Base-by-base conservation (phyloP, 92 coral and sea anemone species). In the Zoanthus sociatus region DNA sequence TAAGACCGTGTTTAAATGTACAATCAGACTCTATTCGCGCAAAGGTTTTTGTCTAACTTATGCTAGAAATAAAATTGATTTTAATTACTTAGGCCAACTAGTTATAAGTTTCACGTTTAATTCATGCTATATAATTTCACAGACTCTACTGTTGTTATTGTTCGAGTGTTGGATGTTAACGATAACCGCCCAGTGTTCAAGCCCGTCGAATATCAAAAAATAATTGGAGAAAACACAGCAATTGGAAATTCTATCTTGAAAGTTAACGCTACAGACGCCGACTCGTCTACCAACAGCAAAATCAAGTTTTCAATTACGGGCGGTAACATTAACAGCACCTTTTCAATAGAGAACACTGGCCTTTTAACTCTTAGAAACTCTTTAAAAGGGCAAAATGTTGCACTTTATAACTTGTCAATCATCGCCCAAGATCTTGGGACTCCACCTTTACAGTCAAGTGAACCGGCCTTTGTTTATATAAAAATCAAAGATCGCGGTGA, bases 201-300 rank as follows among this genome's bases (percentile, higher is more conserved):
- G 44, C 93, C 92, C 0, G 46, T 77, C 55, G 69, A 77, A 54
- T 94, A 94, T 68, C 89, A 94, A 54, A 84, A 93, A 30, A 78
- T 93, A 45, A 74, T 94, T 67, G 88, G 78, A 88, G 98, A 93
- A 67, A 89, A 94, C 69, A 92, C 93, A 15, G 83, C 98, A 0
- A 84, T 94, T 17, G 96, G 92, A 30, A 69, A 96, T 12, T 72
- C 88, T 7, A 84, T 94, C 45, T 92, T 94, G 64, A 92, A 94
- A 72, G 94, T 94, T 13, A 94, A 93, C 1, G 96, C 96, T 42
- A 93, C 88, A n/a, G 98, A 94, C 51, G 90, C 93, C 70, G 98
- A 94, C 71, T 67, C 89, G 5, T 90, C 90, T 0, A 71, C 56
- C 45, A 91, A 94, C 77, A 53, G 91, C 31, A 67, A 90, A 84